Evolutionary conservation across 2,888 invertebrate species (phyloP).

Genomic region (Spicauda simplicius): DNA sequence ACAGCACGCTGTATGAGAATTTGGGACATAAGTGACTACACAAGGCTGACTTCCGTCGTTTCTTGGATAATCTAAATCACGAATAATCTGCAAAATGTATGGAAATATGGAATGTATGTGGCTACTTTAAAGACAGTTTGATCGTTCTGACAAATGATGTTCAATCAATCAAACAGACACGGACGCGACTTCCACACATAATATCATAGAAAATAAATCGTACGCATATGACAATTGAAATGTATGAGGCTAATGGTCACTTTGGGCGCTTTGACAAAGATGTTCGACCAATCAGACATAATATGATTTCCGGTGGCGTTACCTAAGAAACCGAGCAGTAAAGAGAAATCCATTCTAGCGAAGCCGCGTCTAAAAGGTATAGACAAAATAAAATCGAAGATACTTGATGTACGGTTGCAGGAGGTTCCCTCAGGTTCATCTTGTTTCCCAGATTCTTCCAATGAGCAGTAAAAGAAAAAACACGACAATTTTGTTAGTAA

Average conservation of each 20-base stretch:
- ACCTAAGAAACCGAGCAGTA: conserved; percentile 38
- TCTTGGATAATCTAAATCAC: too few species aligned
- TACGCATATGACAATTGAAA: too few species aligned
- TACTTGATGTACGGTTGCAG: conserved; percentile 69
- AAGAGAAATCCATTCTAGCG: conserved; percentile 37
- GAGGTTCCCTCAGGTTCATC: conserved; percentile 63
- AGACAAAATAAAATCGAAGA: conserved; percentile 43
- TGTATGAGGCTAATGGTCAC: too few species aligned
- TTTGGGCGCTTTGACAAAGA: not conserved
- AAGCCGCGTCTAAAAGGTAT: conserved; percentile 35
- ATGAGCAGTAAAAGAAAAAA: conserved; percentile 40
- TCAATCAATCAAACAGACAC: not conserved
- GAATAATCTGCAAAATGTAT: too few species aligned
- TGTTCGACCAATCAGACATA: conserved; percentile 13
- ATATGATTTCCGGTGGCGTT: conserved; percentile 24
- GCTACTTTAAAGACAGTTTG: too few species aligned
- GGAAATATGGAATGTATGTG: too few species aligned
- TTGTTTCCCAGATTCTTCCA: conserved; percentile 62
- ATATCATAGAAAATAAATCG: too few species aligned
- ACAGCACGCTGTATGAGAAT: too few species aligned
- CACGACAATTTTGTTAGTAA: conserved; percentile 35
- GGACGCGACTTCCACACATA: conserved; percentile 2
- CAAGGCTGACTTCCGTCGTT: not conserved
- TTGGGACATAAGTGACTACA: not conserved
- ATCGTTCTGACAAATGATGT: too few species aligned